Evolutionary conservation across 1,140 invertebrate species (phyloP).

Genomic region (Magallana angulata): DNA sequence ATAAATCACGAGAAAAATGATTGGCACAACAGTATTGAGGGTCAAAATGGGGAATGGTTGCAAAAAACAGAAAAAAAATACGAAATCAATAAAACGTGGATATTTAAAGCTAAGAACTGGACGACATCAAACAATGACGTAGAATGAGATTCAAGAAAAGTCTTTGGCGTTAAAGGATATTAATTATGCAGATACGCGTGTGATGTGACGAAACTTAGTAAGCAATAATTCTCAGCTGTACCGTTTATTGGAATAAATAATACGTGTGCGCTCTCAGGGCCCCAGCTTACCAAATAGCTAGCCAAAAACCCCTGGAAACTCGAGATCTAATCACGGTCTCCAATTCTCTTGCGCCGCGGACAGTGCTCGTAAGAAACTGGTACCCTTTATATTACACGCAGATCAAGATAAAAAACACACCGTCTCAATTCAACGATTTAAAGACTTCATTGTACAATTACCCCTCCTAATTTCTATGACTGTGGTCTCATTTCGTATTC

Average conservation of each 20-base stretch:
- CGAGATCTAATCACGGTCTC: slow-evolving; percentile 16
- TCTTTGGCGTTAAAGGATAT: slow-evolving; percentile 36
- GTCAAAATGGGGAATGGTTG: not conserved
- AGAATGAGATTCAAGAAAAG: slow-evolving; percentile 5
- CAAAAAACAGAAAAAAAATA: not conserved
- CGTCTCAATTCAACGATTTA: slow-evolving; percentile 33
- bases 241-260: slow-evolving; percentile 18
- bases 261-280: not conserved
- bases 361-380: not conserved
- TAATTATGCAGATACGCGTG: slow-evolving; percentile 31
- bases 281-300: slow-evolving; percentile 1
- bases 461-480: slow-evolving; percentile 10
- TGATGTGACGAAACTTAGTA: slow-evolving; percentile 16
- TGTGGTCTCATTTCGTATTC: slow-evolving; percentile 2
- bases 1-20: not conserved
- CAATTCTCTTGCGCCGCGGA: not conserved
- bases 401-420: slow-evolving; percentile 32
- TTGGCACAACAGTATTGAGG: not conserved
- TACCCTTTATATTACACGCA: slow-evolving; percentile 30
- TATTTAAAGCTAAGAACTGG: slow-evolving; percentile 13
- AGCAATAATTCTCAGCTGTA: slow-evolving; percentile 26
- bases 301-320: not conserved
- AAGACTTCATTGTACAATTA: slow-evolving; percentile 27
- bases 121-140: not conserved
- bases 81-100: not conserved